These are phyloP conservation scores for Diachasma alloeum DNA, from an alignment of 1,140 invertebrate genomes.

Conservation along the genomic window DNA sequence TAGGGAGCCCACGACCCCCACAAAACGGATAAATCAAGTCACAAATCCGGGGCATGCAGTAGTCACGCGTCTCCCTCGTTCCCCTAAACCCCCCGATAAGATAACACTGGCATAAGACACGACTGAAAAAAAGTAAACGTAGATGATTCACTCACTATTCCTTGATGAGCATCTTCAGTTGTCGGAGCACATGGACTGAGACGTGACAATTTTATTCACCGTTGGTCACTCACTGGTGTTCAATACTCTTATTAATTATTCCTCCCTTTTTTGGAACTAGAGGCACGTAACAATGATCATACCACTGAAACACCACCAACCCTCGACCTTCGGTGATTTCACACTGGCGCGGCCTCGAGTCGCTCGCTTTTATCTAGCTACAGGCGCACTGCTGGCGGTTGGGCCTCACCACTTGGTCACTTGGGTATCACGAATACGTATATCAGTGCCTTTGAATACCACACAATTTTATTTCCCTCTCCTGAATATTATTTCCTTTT, in stretches of 20 bases:
- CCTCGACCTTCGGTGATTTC: slow-evolving; percentile 30
- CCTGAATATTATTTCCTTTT: not conserved
- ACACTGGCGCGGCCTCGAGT: slow-evolving; percentile 6
- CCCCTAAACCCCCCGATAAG: not conserved
- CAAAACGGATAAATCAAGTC: not conserved
- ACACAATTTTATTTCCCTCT: not conserved
- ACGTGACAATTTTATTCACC: no score
- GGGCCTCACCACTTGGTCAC: not conserved
- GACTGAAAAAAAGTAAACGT: not conserved
- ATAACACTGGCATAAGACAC: not conserved
- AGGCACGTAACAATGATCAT: not conserved
- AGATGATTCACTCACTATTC: slow-evolving; percentile 57
- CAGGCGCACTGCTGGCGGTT: not conserved
- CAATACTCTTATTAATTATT: not conserved
- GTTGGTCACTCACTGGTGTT: not conserved
- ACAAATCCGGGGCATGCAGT: not conserved
- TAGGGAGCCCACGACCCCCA: no score
- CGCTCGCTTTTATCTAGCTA: not conserved
- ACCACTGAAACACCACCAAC: slow-evolving; percentile 12
- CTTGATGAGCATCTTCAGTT: slow-evolving; percentile 60
- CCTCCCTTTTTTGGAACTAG: not conserved
- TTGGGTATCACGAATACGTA: not conserved
- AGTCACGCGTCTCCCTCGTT: not conserved
- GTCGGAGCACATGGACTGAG: slow-evolving; percentile 30
- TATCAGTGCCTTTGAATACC: not conserved